Evolutionary conservation across 2,888 invertebrate species (phyloP), one percentile per base, ranked within the genome.

Genomic region (Ophioninae sp.): DNA sequence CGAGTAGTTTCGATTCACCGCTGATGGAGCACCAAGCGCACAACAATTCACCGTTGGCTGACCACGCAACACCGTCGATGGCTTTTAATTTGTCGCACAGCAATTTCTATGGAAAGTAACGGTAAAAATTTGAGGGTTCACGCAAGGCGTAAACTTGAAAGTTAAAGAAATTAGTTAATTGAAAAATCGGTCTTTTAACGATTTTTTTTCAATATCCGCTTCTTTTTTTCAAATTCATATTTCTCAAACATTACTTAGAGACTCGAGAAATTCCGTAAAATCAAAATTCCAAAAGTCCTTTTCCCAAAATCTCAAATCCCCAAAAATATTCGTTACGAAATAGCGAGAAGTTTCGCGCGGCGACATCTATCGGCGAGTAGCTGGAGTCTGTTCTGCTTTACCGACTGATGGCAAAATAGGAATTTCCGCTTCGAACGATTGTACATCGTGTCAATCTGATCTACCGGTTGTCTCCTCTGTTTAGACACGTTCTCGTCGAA

Each of bases 51-150:
- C 90, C 88, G 74, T 91, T 91, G 2, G 91, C 91, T 1, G 92
- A 92, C 92, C 92, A 93, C 61, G 87, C 87, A 44, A 92, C 79
- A 30, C 92, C 92, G 75, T 92, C 90, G 30, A 92, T 90, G 51
- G 87, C 86, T 20, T 74, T 87, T 65, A 92, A 88, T 79, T 88
- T 88, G 61, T 91, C 90, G 22, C 92, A 92, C 77, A 92, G 87
- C 20, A 92, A 84, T 90, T 91, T 92, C 92, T 92, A 81, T 23
- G 88, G 90, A 22, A 22, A 41, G 39, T 37, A n/a, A 71, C 10
- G 23, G 2, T 1, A n/a, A 64, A 20, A 64, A 2, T 64, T 30
- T 64, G 3, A 10, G 5, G 30, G 30, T 30, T 30, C 30, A 30
- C 30, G 8, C 13, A 0, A 51, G 51, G 13, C 0, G 17, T 51